Evolutionary conservation across 1,140 invertebrate species (phyloP).

Genomic region (Ptiloglossa arizonensis): DNA sequence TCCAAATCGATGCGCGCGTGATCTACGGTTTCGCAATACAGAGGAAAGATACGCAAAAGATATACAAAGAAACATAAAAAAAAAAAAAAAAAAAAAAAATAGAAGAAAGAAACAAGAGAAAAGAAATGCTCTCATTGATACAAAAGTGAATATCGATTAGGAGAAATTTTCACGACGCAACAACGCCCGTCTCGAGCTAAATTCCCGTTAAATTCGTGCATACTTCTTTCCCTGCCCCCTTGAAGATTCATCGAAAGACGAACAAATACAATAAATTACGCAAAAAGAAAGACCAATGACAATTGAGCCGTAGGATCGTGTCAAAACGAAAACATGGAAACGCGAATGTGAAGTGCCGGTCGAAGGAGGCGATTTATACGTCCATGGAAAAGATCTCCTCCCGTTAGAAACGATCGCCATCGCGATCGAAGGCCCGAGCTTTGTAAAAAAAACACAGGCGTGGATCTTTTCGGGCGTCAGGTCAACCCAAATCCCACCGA

Average conservation of each 20-base stretch:
- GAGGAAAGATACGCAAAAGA: too few relatives aligned
- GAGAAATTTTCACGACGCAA: background rate
- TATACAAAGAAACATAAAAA: too few relatives aligned
- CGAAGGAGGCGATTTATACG: conserved; percentile 1
- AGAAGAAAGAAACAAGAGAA: background rate
- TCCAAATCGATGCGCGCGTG: background rate
- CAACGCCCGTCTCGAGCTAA: too few relatives aligned
- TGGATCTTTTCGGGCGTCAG: background rate
- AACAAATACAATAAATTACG: background rate
- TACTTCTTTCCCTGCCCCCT: background rate
- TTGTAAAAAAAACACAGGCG: conserved; percentile 30
- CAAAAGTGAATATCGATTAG: background rate
- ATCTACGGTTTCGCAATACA: background rate
- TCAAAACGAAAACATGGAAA: background rate
- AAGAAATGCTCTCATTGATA: background rate
- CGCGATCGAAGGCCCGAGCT: background rate
- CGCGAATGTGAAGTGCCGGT: too few relatives aligned
- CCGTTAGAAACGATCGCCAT: background rate
- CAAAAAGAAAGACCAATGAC: background rate
- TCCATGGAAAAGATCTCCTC: background rate
- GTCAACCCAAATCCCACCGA: conserved; percentile 41
- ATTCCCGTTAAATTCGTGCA: too few relatives aligned
- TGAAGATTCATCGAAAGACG: background rate
- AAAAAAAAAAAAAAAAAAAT: background rate
- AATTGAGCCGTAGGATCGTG: too few relatives aligned